Percentiles rank a stretch among this genome's conserved stretches.
phyloP scores from a whole-genome alignment of 1,140 invertebrate species.

The Zaprionus kolodkinae region DNA sequence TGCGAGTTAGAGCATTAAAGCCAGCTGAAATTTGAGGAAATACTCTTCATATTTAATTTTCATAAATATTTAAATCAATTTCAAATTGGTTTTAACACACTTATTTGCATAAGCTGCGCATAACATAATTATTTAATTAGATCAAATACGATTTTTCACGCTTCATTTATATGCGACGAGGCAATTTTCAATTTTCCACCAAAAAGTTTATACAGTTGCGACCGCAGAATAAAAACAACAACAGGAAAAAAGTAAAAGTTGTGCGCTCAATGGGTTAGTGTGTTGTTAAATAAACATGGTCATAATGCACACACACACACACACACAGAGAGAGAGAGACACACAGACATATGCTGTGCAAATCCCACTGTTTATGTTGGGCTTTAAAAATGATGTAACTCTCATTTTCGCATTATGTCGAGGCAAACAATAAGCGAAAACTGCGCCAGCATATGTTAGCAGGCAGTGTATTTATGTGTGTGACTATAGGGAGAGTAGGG shows the following conservation, averaged over 20 bases:
- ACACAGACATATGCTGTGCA: background rate
- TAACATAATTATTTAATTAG: conserved; percentile 7
- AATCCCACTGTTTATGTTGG: conserved; percentile 6
- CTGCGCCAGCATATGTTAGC: conserved; percentile 24
- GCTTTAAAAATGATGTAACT: conserved; percentile 46
- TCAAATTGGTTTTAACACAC: background rate
- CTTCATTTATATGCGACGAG: background rate
- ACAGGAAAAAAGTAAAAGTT: conserved; percentile 5
- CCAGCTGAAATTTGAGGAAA: background rate
- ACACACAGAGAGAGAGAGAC: no score
- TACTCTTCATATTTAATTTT: background rate
- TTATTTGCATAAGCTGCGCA: background rate
- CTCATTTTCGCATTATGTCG: conserved; percentile 41
- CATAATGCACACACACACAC: background rate
- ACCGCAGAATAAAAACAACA: background rate
- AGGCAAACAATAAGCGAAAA: conserved; percentile 47
- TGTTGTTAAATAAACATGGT: background rate
- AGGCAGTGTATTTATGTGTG: conserved; percentile 7
- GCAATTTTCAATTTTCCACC: background rate
- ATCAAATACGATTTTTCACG: background rate
- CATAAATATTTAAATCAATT: conserved; percentile 2
- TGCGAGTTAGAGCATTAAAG: conserved; percentile 16
- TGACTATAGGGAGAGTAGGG: conserved; percentile 11
- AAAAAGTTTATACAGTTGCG: background rate
- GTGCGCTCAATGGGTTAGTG: background rate